Conservation (phyloP, 2,888 invertebrate genomes). For the Phortica magna region DNA sequence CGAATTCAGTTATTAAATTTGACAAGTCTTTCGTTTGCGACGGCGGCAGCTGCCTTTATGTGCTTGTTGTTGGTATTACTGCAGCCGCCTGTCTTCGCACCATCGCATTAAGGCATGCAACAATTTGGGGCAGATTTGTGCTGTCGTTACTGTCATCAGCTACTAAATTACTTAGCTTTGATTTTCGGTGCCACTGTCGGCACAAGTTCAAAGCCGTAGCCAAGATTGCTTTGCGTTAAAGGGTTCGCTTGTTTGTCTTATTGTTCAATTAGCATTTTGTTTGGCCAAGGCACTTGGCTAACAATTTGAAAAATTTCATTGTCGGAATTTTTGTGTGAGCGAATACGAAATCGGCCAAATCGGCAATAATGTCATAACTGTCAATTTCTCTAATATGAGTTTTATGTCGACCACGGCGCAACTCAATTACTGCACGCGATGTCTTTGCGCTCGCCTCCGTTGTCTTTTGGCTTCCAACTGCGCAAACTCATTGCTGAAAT, state of each 20-base stretch:
- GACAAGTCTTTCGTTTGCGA: constrained; percentile 60
- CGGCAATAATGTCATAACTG: constrained; percentile 22
- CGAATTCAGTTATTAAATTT: constrained; percentile 72
- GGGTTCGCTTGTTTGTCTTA: constrained; percentile 22
- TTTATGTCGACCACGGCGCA: neutral
- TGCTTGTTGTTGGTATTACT: neutral
- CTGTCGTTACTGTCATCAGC: constrained; percentile 44
- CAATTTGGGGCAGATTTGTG: constrained; percentile 35
- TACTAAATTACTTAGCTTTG: constrained; percentile 63
- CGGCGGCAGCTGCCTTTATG: constrained; percentile 36
- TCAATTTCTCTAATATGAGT: constrained; percentile 17
- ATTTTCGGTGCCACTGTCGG: constrained; percentile 62
- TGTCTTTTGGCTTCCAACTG: constrained; percentile 7
- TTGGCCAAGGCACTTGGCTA: constrained; percentile 52
- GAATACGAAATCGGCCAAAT: neutral
- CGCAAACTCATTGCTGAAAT: constrained; percentile 1
- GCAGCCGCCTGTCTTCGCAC: constrained; percentile 30
- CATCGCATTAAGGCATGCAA: constrained; percentile 37
- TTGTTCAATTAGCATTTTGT: constrained; percentile 72
- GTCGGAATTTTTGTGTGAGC: neutral
- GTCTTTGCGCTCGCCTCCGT: neutral
- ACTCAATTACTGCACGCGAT: constrained; percentile 32
- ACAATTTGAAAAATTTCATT: neutral
- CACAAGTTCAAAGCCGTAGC: constrained; percentile 59
- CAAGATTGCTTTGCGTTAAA: constrained; percentile 7